A percentile compares a stretch with the other conserved stretches of the same genome.
Evolutionary conservation across 2,113 vertebrate genomes (phyloP).

Genomic region (Sminthopsis crassicaudata): DNA sequence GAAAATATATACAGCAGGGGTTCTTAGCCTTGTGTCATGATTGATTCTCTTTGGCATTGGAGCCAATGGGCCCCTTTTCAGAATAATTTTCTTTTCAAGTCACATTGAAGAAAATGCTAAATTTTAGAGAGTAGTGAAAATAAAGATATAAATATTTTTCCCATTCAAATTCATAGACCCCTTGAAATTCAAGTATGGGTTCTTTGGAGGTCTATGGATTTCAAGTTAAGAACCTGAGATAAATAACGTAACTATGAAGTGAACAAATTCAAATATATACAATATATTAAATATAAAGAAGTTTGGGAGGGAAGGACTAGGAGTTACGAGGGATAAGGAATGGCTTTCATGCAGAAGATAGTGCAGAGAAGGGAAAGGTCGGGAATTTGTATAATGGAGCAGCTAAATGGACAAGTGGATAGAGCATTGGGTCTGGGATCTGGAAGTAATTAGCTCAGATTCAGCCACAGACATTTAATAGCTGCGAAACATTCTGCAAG

Average conservation of each 20-base stretch:
- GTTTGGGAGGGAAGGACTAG: neutral
- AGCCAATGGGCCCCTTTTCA: neutral
- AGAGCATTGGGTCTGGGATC: neutral
- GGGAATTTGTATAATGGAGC: neutral
- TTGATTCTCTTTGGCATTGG: neutral
- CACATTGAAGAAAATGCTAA: neutral
- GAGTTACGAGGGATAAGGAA: neutral
- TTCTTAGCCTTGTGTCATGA: neutral
- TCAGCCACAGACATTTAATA: neutral
- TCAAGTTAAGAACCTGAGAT: neutral
- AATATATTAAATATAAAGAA: neutral
- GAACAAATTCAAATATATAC: neutral
- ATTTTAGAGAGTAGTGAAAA: neutral
- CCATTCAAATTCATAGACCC: neutral
- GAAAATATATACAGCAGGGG: neutral
- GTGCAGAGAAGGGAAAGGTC: neutral
- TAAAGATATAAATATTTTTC: neutral
- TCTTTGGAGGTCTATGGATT: neutral
- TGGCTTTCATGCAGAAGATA: neutral
- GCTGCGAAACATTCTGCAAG: neutral
- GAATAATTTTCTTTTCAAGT: neutral
- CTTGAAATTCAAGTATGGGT: neutral
- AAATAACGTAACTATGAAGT: neutral
- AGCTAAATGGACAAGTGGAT: neutral
- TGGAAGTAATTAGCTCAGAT: neutral